Percentiles rank a stretch among this genome's conserved stretches.
Conservation (phyloP, 2,888 invertebrate genomes). For the Formica aserva region DNA sequence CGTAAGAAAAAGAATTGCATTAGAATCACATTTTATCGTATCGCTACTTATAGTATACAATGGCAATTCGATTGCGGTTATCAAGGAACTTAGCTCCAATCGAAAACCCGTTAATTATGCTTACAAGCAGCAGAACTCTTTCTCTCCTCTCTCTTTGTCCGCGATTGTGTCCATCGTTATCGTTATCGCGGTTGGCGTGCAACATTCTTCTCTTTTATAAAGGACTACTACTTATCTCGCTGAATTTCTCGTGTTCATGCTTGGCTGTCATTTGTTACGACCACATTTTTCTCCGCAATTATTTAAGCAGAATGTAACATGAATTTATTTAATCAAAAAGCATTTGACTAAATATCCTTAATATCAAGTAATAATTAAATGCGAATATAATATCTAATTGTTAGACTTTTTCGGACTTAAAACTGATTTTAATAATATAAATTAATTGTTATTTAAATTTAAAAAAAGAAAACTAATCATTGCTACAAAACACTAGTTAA, state of each 20-base stretch:
- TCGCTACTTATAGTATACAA: conserved; percentile 12
- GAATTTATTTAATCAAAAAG: conserved; percentile 14
- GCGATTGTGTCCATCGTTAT: conserved; percentile 53
- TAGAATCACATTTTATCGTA: neutral
- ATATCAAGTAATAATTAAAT: conserved; percentile 10
- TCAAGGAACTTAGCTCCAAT: conserved; percentile 56
- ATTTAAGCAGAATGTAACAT: conserved; percentile 4
- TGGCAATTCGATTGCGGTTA: conserved; percentile 58
- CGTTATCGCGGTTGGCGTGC: conserved; percentile 57
- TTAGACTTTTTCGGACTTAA: neutral
- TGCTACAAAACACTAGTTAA: neutral
- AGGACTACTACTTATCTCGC: conserved; percentile 24
- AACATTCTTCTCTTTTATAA: conserved; percentile 50
- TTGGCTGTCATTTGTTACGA: conserved; percentile 17
- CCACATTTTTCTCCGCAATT: neutral
- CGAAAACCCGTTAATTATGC: conserved; percentile 63
- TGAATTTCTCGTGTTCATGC: conserved; percentile 49
- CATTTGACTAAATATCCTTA: conserved; percentile 3
- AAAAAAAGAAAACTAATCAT: neutral
- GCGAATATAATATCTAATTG: neutral
- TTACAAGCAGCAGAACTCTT: conserved; percentile 1
- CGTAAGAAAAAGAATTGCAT: neutral
- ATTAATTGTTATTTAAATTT: neutral
- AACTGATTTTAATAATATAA: neutral
- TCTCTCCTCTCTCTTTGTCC: neutral